Conservation (phyloP, 2,113 vertebrate genomes). For the Pteronura brasiliensis region DNA sequence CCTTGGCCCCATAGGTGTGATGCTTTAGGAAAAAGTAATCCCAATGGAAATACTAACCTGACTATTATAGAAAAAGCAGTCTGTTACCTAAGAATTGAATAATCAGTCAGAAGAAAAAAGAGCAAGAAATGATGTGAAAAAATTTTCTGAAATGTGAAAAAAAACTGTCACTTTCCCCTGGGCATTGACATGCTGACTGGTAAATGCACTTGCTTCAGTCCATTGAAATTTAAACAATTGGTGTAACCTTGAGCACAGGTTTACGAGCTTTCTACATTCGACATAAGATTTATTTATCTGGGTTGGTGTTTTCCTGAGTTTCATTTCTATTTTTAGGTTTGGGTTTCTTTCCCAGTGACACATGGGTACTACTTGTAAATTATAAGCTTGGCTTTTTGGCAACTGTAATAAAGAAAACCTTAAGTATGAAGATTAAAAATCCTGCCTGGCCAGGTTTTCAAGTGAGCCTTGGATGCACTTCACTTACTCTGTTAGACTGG, state of each 20-base stretch:
- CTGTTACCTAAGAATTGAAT: neutral
- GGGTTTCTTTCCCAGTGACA: slow-evolving; percentile 32
- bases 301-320: slow-evolving; percentile 43
- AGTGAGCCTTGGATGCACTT: slow-evolving; percentile 49
- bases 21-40: neutral
- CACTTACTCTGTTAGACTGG: slow-evolving; percentile 14
- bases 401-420: slow-evolving; percentile 30
- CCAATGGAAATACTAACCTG: neutral
- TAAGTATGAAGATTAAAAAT: slow-evolving; percentile 37
- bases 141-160: neutral
- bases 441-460: slow-evolving; percentile 28
- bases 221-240: neutral
- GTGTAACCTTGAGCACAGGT: neutral
- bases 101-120: neutral
- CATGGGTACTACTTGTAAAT: slow-evolving; percentile 33
- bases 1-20: too few species aligned
- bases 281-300: slow-evolving; percentile 31
- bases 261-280: neutral
- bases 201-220: neutral
- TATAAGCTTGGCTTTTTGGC: slow-evolving; percentile 36
- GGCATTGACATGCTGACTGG: neutral
- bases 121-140: neutral
- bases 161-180: neutral
- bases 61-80: neutral
- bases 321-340: slow-evolving; percentile 44